Percentiles rank a stretch among this genome's conserved stretches.
Conservation (phyloP, 2,113 vertebrate genomes). For the Erinaceus europaeus region DNA sequence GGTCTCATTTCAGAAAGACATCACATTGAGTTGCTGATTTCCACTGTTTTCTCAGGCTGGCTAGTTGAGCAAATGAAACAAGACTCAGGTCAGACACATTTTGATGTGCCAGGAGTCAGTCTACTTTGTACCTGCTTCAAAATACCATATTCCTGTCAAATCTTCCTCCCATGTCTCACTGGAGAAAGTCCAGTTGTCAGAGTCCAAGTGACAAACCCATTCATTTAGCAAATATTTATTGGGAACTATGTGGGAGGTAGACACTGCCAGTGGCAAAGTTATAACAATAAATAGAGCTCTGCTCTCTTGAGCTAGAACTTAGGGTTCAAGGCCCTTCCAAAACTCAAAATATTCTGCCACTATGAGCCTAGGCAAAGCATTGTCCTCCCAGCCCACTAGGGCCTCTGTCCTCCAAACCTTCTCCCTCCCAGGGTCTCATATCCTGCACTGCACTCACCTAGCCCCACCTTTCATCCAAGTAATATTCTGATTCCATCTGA, state of each 20-base stretch:
- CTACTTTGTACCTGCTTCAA: not conserved
- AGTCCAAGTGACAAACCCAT: not conserved
- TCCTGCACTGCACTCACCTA: not conserved
- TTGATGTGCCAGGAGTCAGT: not conserved
- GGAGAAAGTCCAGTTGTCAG: not conserved
- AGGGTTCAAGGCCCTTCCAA: not conserved
- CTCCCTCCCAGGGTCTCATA: not conserved
- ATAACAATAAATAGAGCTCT: not conserved
- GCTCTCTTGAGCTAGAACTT: not conserved
- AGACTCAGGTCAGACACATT: not conserved
- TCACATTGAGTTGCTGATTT: not conserved
- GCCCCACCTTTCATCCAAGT: not conserved
- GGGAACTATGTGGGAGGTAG: too few species aligned
- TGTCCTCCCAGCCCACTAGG: not conserved
- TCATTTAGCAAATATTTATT: not conserved
- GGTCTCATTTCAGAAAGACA: not conserved
- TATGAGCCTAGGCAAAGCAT: accelerated
- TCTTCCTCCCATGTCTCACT: not conserved
- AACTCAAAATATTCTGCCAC: not conserved
- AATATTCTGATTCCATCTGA: not conserved
- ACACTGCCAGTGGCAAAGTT: not conserved
- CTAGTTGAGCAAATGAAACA: not conserved
- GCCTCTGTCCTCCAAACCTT: too few species aligned
- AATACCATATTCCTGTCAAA: not conserved
- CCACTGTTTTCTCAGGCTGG: not conserved